These are phyloP conservation scores for Druon quercuslanigerum DNA, from an alignment of 1,140 invertebrate genomes.

Conservation along the genomic window DNA sequence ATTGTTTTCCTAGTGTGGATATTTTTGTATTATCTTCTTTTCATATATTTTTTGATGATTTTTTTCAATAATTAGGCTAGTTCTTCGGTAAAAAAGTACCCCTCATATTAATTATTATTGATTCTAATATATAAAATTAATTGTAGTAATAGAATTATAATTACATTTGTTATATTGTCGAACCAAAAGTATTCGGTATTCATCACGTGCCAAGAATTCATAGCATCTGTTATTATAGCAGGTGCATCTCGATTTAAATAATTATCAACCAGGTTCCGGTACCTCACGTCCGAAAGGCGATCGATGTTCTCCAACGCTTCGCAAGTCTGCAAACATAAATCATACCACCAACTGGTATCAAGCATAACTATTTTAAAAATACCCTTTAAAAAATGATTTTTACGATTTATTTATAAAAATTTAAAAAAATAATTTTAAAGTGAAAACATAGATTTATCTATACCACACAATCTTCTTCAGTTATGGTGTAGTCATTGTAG, in stretches of 20 bases:
- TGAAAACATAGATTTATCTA: conserved; percentile 41
- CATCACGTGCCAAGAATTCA: conserved; percentile 81
- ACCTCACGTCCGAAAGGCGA: conserved; percentile 79
- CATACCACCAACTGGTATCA: background rate
- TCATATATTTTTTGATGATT: too few species aligned
- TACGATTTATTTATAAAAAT: background rate
- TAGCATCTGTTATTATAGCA: conserved; percentile 84
- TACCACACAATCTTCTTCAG: conserved; percentile 79
- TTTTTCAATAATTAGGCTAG: too few species aligned
- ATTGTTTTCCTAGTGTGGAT: too few species aligned
- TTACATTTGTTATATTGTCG: conserved; percentile 81
- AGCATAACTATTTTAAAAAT: background rate
- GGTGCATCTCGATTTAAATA: conserved; percentile 83
- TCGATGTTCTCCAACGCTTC: conserved; percentile 79
- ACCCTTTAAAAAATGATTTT: background rate
- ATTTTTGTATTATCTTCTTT: too few species aligned
- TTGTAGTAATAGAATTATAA: conserved; percentile 60
- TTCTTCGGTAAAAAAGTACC: background rate
- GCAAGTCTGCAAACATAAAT: conserved; percentile 77
- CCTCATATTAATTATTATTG: background rate
- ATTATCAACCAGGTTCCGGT: conserved; percentile 81
- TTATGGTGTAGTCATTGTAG: conserved; percentile 75
- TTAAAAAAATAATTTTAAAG: background rate
- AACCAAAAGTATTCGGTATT: conserved; percentile 82
- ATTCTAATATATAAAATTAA: conserved; percentile 61